Evolutionary conservation across 1,140 invertebrate genomes (phyloP).

Genomic region (Bombus superbus): DNA sequence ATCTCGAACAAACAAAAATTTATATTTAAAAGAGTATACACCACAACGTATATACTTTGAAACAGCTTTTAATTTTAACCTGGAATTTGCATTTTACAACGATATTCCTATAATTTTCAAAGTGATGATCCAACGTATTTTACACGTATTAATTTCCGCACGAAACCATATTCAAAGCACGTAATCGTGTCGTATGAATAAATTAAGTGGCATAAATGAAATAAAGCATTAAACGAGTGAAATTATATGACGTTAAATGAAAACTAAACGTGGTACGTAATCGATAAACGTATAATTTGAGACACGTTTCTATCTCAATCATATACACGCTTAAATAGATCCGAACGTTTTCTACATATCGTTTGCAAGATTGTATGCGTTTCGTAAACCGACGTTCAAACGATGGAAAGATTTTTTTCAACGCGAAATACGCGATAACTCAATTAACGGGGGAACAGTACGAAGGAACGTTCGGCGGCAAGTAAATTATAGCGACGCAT

Average conservation of each 20-base stretch:
- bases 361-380: too few species aligned
- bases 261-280: background rate
- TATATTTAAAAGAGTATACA: too few species aligned
- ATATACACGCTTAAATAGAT: too few species aligned
- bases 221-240: background rate
- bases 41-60: too few species aligned
- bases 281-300: conserved; percentile 6
- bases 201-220: background rate
- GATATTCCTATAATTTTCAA: background rate
- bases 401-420: background rate
- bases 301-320: background rate
- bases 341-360: too few species aligned
- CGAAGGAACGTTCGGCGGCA: background rate
- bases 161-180: background rate
- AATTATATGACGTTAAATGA: background rate
- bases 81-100: background rate
- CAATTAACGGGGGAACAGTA: background rate
- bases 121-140: background rate
- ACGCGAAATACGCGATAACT: background rate
- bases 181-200: background rate
- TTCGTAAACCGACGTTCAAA: background rate
- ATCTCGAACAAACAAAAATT: too few species aligned
- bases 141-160: background rate
- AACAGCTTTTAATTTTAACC: too few species aligned
- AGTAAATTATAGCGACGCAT: conserved; percentile 48